Evolutionary conservation across 1,140 invertebrate genomes (phyloP).

Genomic region (Chrysoperla carnea): DNA sequence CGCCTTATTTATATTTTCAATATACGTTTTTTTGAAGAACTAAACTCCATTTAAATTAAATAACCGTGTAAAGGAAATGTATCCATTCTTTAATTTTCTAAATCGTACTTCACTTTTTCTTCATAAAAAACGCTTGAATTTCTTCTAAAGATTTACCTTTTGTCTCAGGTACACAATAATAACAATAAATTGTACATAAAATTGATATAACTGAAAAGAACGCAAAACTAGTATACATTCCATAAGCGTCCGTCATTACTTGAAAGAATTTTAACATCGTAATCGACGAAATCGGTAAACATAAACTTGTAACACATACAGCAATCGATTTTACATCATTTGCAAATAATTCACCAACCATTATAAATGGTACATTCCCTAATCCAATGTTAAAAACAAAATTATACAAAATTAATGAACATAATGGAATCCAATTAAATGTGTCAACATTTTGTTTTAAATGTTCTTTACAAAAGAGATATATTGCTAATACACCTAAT

Average conservation of each 20-base stretch:
- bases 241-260: slow-evolving; percentile 28
- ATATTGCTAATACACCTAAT: slow-evolving; percentile 30
- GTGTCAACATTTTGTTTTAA: slow-evolving; percentile 15
- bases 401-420: slow-evolving; percentile 36
- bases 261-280: slow-evolving; percentile 34
- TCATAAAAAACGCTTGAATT: slow-evolving; percentile 26
- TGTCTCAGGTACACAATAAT: slow-evolving; percentile 51
- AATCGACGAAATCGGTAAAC: slow-evolving; percentile 26
- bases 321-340: slow-evolving; percentile 39
- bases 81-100: too few species aligned
- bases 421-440: slow-evolving; percentile 29
- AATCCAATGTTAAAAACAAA: slow-evolving; percentile 34
- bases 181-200: slow-evolving; percentile 32
- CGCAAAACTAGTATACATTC: slow-evolving; percentile 33
- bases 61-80: too few species aligned
- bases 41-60: too few species aligned
- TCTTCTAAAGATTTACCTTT: slow-evolving; percentile 50
- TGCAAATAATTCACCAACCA: slow-evolving; percentile 41
- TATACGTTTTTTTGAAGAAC: too few species aligned
- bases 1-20: too few species aligned
- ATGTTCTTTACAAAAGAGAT: slow-evolving; percentile 28
- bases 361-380: slow-evolving; percentile 37
- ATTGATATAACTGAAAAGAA: slow-evolving; percentile 31
- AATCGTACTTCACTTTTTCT: too few species aligned
- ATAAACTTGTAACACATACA: slow-evolving; percentile 24